A percentile compares a stretch with the other conserved stretches of the same genome.
Conservation (phyloP, 2,888 invertebrate species). For the Nezara viridula region DNA sequence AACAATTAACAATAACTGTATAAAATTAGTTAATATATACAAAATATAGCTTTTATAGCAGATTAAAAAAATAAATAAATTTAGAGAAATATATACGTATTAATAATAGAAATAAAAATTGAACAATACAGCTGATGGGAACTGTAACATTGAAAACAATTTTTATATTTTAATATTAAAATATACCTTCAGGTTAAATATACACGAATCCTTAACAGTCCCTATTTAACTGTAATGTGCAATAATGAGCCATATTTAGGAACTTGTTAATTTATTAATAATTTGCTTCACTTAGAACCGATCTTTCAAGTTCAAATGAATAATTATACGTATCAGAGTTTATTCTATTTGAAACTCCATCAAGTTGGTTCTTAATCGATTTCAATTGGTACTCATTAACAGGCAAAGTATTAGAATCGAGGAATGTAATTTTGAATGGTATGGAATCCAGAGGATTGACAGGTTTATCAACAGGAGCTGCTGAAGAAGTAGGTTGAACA, state of each 20-base stretch:
- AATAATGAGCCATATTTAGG: conserved; percentile 5
- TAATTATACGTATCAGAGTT: conserved; percentile 1
- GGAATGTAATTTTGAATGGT: neutral
- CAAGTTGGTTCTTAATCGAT: conserved; percentile 21
- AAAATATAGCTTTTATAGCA: neutral
- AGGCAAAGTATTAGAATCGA: neutral
- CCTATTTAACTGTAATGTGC: neutral
- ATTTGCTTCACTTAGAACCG: conserved; percentile 22
- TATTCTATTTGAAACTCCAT: conserved; percentile 9
- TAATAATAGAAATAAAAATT: neutral
- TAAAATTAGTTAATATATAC: neutral
- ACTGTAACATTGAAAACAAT: neutral
- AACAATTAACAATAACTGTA: neutral
- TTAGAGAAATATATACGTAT: neutral
- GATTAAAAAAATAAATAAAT: conserved; percentile 31
- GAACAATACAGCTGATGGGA: neutral
- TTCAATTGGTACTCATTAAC: conserved; percentile 25
- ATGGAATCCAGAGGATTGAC: conserved; percentile 31
- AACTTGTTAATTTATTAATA: neutral
- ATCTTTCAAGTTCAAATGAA: conserved; percentile 19
- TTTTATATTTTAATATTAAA: neutral
- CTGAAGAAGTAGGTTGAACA: neutral
- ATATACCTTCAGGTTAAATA: neutral
- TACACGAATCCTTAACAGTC: neutral
- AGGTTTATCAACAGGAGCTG: neutral